These are phyloP conservation scores for Harpalus rufipes DNA, from an alignment of 2,888 invertebrate genomes.

Conservation along the genomic window DNA sequence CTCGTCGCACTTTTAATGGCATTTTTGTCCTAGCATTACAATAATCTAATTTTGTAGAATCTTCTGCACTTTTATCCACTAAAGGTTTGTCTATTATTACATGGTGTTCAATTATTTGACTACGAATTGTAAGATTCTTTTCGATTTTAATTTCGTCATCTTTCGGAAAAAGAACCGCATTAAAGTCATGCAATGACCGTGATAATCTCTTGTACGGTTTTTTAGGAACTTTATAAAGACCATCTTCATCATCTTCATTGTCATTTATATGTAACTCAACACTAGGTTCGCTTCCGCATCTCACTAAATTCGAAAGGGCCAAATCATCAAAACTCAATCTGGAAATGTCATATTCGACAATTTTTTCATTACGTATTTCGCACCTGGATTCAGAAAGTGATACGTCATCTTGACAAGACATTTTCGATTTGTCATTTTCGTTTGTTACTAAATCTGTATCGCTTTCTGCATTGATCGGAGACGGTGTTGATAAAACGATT, in stretches of 20 bases:
- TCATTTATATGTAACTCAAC: slow-evolving; percentile 69
- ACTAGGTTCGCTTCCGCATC: slow-evolving; percentile 75
- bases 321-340: slow-evolving; percentile 43
- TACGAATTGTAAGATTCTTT: slow-evolving; percentile 18
- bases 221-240: slow-evolving; percentile 75
- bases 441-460: slow-evolving; percentile 16
- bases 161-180: slow-evolving; percentile 71
- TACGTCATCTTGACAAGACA: slow-evolving; percentile 25
- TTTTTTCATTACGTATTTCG: slow-evolving; percentile 56
- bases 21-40: slow-evolving; percentile 73
- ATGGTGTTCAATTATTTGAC: slow-evolving; percentile 60
- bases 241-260: slow-evolving; percentile 71
- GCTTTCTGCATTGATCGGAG: slow-evolving; percentile 36
- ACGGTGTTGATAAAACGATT: slow-evolving; percentile 71
- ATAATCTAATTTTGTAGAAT: slow-evolving; percentile 71
- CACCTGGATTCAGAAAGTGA: slow-evolving; percentile 56
- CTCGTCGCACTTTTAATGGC: slow-evolving; percentile 72
- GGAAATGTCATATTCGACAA: slow-evolving; percentile 50
- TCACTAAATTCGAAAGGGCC: slow-evolving; percentile 69
- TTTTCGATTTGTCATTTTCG: slow-evolving; percentile 33
- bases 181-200: slow-evolving; percentile 75
- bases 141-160: slow-evolving; percentile 27
- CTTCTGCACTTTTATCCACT: slow-evolving; percentile 51
- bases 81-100: slow-evolving; percentile 45
- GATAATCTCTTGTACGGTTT: slow-evolving; percentile 71